Percentiles rank a stretch among this genome's conserved stretches.
Evolutionary conservation across 2,888 invertebrate species (phyloP).

Genomic region (Thera britannica): DNA sequence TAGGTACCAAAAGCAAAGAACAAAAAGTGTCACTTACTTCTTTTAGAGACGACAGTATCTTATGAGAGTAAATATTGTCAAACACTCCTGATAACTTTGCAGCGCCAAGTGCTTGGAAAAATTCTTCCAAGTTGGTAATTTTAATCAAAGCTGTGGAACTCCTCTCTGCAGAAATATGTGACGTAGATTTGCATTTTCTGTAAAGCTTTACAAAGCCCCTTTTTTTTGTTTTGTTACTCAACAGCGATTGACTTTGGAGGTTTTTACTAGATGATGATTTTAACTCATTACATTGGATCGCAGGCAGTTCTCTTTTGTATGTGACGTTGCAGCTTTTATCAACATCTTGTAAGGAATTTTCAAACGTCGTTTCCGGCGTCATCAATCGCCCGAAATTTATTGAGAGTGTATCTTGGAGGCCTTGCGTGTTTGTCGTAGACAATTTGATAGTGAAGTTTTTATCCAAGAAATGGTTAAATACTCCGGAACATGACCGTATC

Average conservation of each 20-base stretch:
- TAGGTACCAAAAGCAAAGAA: too few relatives aligned
- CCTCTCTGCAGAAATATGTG: constrained; percentile 53
- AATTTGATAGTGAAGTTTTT: constrained; percentile 26
- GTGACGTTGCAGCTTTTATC: background rate
- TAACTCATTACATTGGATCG: constrained; percentile 12
- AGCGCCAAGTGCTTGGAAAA: constrained; percentile 66
- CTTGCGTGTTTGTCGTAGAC: constrained; percentile 21
- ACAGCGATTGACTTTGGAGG: constrained; percentile 1
- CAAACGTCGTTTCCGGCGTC: background rate
- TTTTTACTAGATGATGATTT: constrained; percentile 4
- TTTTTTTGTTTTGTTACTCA: constrained; percentile 37
- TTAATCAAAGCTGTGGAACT: constrained; percentile 54
- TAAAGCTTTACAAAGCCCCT: constrained; percentile 57
- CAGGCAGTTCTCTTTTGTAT: constrained; percentile 24
- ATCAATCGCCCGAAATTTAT: constrained; percentile 25
- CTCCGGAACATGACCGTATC: constrained; percentile 3
- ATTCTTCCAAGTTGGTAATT: constrained; percentile 69
- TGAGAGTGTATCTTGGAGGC: constrained; percentile 15
- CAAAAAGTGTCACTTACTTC: constrained; percentile 52
- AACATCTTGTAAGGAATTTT: background rate
- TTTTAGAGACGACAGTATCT: constrained; percentile 59
- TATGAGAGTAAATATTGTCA: constrained; percentile 57
- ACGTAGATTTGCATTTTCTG: constrained; percentile 67
- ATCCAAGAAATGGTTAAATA: constrained; percentile 18
- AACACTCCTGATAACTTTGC: constrained; percentile 57